Conservation (phyloP, 1,140 invertebrate species). For the Drosophila ironensis region DNA sequence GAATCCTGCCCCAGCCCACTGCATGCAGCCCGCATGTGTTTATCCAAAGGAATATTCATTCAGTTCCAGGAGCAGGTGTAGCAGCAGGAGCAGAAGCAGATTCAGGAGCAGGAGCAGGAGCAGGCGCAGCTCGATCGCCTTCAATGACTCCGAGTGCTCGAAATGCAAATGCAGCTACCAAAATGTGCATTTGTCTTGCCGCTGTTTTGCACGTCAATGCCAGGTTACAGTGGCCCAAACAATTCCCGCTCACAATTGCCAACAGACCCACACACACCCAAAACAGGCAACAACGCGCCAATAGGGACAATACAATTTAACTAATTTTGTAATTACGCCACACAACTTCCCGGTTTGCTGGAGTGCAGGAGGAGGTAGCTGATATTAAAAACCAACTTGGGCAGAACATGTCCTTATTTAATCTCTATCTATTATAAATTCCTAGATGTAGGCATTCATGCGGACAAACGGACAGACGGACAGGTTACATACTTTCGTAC, state of each 20-base stretch:
- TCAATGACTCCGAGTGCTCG: slow-evolving; percentile 25
- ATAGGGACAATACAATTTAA: too few relatives aligned
- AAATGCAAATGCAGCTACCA: slow-evolving; percentile 63
- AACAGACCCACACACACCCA: slow-evolving; percentile 3
- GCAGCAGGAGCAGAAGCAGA: too few relatives aligned
- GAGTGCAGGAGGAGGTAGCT: too few relatives aligned
- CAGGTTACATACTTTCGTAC: too few relatives aligned
- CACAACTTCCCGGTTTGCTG: too few relatives aligned
- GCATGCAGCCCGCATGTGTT: background rate
- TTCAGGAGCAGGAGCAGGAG: background rate
- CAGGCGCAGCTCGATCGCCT: background rate
- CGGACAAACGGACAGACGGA: too few relatives aligned
- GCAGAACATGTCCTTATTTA: too few relatives aligned
- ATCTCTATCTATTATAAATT: too few relatives aligned
- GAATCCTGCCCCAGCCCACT: background rate
- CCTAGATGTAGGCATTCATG: too few relatives aligned
- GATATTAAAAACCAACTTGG: too few relatives aligned
- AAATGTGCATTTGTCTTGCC: slow-evolving; percentile 70
- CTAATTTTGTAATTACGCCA: too few relatives aligned
- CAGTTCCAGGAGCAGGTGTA: too few relatives aligned
- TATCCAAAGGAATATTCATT: background rate
- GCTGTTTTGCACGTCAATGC: slow-evolving; percentile 54
- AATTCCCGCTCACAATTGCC: background rate
- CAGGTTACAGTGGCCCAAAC: slow-evolving; percentile 21
- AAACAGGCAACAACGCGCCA: background rate